phyloP scores from a whole-genome alignment of 2,888 invertebrate species.

The Drosophila melanosoma region DNA sequence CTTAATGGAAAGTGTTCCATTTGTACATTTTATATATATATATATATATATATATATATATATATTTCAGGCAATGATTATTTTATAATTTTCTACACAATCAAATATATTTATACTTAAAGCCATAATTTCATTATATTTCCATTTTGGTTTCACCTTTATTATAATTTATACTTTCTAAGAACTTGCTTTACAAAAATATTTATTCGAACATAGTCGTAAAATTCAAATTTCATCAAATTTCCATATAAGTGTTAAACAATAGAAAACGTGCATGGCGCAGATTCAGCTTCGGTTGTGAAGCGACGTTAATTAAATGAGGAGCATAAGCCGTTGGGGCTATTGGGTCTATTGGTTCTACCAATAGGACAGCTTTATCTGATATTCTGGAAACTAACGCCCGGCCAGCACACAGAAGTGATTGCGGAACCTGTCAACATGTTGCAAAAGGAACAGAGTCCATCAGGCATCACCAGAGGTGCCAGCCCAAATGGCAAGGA shows the following conservation, averaged over 20 bases:
- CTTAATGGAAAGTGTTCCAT: conserved; percentile 5
- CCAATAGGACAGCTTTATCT: not conserved
- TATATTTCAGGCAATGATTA: not conserved
- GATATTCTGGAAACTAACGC: not conserved
- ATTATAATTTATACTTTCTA: not conserved
- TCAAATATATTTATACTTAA: not conserved
- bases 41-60: not conserved
- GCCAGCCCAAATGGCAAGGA: not conserved
- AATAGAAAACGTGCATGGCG: no score
- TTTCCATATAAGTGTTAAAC: no score
- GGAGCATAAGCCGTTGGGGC: not conserved
- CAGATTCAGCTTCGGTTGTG: no score
- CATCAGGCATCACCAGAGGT: no score
- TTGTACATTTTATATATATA: not conserved
- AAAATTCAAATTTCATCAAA: no score
- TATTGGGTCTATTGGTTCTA: no score
- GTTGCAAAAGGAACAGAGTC: no score
- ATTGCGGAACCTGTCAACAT: no score
- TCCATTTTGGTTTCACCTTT: not conserved
- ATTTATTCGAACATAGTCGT: no score
- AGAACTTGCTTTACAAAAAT: not conserved
- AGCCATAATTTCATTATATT: not conserved
- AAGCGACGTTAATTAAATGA: not conserved
- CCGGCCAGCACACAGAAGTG: not conserved
- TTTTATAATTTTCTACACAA: not conserved